Evolutionary conservation across 2,888 invertebrate species (phyloP), one percentile per base, ranked within the genome.

Genomic region (Plutella xylostella): DNA sequence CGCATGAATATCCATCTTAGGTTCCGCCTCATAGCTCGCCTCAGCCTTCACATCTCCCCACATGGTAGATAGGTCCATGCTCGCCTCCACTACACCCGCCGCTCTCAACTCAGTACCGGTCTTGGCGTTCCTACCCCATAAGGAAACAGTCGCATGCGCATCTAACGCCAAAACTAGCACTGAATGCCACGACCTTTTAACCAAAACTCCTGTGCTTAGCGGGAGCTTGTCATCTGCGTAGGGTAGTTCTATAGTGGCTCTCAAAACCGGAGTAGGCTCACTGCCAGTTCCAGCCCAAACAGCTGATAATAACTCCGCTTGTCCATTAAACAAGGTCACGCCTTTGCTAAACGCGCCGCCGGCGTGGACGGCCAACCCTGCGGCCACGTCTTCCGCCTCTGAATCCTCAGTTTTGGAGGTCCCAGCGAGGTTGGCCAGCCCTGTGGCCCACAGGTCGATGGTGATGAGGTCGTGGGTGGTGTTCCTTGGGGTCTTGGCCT

Each of bases 201-300:
- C 33, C 31, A 12, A 34, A 3, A 49, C 34, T 37, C 48, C 48
- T 20, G 48, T 47, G 19, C 21, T 18, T 5, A 35, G 45, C 41
- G 51, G 50, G 47, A 18, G 40, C 21, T 45, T 47, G 45, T 45
- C 48, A 46, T 52, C 25, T 2, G 19, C 30, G 4, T 15, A 40
- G 47, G 44, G 33, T 39, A 48, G 45, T 49, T 50, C 37, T 43
- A 53, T 49, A 48, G 52, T 48, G 20, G 37, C 72, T 55, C 77
- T 76, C 63, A 69, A 55, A 58, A 56, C 73, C 22, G 61, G 49
- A 52, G 70, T 66, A 33, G 72, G 61, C 56, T 51, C 44, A 57
- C 67, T 62, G 57, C 63, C 78, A 45, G 72, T 51, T 60, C 76
- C 78, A 40, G 72, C 62, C 78, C 78, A 78, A 61, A 78, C 64